Evolutionary conservation across 2,113 vertebrate species (phyloP), one percentile per base, ranked within the genome.

Genomic region (Trogon surrucura): DNA sequence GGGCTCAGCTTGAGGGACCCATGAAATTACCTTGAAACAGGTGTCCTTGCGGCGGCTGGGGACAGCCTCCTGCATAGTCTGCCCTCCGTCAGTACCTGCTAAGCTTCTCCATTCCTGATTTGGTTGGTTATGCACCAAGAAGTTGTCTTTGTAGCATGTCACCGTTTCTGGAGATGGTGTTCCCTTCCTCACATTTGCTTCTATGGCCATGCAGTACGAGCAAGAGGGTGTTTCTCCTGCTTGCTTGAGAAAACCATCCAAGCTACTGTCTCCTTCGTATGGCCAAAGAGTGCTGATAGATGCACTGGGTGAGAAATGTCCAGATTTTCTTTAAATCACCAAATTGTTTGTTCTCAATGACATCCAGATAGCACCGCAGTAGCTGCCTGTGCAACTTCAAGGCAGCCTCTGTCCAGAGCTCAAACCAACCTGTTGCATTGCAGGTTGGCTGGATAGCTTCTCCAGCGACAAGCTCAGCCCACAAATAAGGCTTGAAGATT

Each of bases 101-200:
- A 41, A 61, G 32, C 7, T 30, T 70, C 54, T 53, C 41, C 11
- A 6, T 41, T 70, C 27, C 51, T 0, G 0, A 8, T 77, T 32
- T 11, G 74, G 38, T 25, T 80, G 80, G 17, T 66, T 53, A 5
- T 34, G 38, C 13, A 23, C 21, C 1, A 2, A 61, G 71, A 50
- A 85, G 50, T 16, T 1, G 2, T 13, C 13, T 56, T n/a, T 8
- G 9, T n/a, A 29, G 18, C 14, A 11, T 16, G 21, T 47, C 25
- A 5, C 41, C 5, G 0, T 66, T 67, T 67, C 51, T 93, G 79
- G 30, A 30, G 16, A 5, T 2, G 25, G 9, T 1, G 0, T 69
- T 89, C 12, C 16, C 30, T 75, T 57, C 67, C 22, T 80, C 30
- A 14, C 1, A 0, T 53, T 47, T 69, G 29, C 44, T 51, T n/a